Base-by-base conservation (phyloP, 64 coral and sea anemone species). In the Acropora yongei region DNA sequence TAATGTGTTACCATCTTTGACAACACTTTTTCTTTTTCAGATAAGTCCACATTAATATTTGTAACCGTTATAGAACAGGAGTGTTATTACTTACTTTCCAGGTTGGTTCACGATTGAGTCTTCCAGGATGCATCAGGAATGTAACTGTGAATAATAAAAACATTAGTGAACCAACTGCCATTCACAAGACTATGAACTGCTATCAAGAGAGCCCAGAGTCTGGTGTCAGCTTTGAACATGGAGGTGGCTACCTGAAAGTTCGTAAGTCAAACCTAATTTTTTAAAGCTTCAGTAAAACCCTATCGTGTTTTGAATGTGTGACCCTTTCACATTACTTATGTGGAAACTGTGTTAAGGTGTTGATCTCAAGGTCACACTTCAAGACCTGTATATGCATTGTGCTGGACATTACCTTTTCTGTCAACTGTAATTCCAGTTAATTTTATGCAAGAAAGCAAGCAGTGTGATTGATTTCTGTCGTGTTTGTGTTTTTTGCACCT, bases 101-200 rank as follows among this genome's bases (percentile, higher is more conserved):
- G 82, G 60, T 45, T 85, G 61, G 44, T 69, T 76, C 91, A 19
- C 18, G 4, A 13, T 4, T 7, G 11, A 79, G 74, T 42, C 87
- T 93, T 19, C 91, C 91, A 66, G 91, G 91, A 78, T 93, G 91
- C 75, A 93, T 93, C 61, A 80, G 76, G 74, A 74, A 73, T 47
- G 73, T 93, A 14, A 60, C 68, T 53, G 91, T 93, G 57, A 79
- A 68, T 18, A 19, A 40, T 44, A 47, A 19, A 47, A 30, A 78
- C 47, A 69, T 86, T 72, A 75, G 84, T 79, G 1, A 18, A 0
- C 57, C 91, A 0, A 48, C 40, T 39, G 19, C 46, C 30, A 0
- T 10, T 1, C 1, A 14, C 42, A 77, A 75, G 45, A 20, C 3
- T 0, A 14, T 50, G 1, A 39, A 86, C n/a, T 93, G 91, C 74